Evolutionary conservation across 1,140 invertebrate genomes (phyloP).

Genomic region (Euglossa dilemma): DNA sequence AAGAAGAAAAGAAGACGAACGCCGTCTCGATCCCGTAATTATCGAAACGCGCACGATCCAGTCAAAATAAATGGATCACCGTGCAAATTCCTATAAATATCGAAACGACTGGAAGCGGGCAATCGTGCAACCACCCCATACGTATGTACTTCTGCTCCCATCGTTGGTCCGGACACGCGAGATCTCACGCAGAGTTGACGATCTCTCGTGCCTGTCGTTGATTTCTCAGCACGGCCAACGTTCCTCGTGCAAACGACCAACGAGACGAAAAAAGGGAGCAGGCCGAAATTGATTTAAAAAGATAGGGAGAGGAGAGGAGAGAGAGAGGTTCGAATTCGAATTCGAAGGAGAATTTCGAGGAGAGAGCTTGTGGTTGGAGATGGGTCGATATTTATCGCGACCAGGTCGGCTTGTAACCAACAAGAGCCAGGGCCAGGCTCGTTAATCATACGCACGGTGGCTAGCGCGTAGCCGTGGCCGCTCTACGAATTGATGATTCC

Average conservation of each 20-base stretch:
- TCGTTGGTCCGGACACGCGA: slow-evolving; percentile 51
- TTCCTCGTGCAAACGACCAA: neutral
- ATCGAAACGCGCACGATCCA: neutral
- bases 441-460: slow-evolving; percentile 69
- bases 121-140: neutral
- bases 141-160: neutral
- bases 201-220: slow-evolving; percentile 30
- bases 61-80: slow-evolving; percentile 23
- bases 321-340: slow-evolving; percentile 2
- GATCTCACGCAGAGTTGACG: slow-evolving; percentile 60
- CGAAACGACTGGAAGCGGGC: slow-evolving; percentile 14
- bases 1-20: too few species aligned
- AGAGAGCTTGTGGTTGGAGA: neutral
- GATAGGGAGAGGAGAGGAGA: slow-evolving; percentile 1
- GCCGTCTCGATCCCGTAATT: neutral
- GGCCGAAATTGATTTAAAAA: neutral
- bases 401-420: slow-evolving; percentile 49
- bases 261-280: neutral
- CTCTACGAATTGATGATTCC: slow-evolving; percentile 78
- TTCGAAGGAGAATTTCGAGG: slow-evolving; percentile 49
- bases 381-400: slow-evolving; percentile 66
- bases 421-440: slow-evolving; percentile 47
- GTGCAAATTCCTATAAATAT: slow-evolving; percentile 55
- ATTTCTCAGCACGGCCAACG: slow-evolving; percentile 38
- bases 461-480: slow-evolving; percentile 51